Evolutionary conservation across 1,140 invertebrate genomes (phyloP).

Genomic region (Parapsyche elsis): DNA sequence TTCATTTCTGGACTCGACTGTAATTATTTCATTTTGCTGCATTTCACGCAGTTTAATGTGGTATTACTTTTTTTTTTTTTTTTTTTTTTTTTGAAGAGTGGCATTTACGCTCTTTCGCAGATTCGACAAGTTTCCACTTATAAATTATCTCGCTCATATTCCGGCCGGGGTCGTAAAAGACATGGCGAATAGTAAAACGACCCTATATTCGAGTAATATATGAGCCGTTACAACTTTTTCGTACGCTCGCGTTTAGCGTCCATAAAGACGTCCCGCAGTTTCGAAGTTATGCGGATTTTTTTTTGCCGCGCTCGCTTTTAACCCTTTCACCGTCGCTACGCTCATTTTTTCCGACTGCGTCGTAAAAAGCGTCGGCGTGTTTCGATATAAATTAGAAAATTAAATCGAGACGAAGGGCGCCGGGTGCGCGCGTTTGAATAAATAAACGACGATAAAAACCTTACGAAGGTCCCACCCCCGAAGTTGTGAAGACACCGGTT

Average conservation of each 20-base stretch:
- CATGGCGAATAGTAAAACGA: conserved; percentile 13
- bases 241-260: neutral
- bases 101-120: conserved; percentile 8
- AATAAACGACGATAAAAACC: neutral
- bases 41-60: neutral
- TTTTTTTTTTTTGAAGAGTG: neutral
- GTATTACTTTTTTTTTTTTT: neutral
- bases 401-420: neutral
- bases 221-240: conserved; percentile 18
- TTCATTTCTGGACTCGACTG: too few relatives aligned
- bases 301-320: neutral
- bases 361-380: neutral
- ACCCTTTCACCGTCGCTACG: too few relatives aligned
- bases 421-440: neutral
- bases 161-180: conserved; percentile 3
- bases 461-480: neutral
- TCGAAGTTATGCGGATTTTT: neutral
- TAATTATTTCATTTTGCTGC: too few relatives aligned
- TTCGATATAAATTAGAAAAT: neutral
- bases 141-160: conserved; percentile 11
- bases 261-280: neutral
- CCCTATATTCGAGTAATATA: conserved; percentile 5
- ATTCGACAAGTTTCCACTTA: neutral
- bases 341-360: neutral
- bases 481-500: conserved; percentile 35